Percentiles rank a stretch among this genome's conserved stretches.
Conservation (phyloP, 2,113 vertebrate genomes). For the Cyprinodon tularosa region DNA sequence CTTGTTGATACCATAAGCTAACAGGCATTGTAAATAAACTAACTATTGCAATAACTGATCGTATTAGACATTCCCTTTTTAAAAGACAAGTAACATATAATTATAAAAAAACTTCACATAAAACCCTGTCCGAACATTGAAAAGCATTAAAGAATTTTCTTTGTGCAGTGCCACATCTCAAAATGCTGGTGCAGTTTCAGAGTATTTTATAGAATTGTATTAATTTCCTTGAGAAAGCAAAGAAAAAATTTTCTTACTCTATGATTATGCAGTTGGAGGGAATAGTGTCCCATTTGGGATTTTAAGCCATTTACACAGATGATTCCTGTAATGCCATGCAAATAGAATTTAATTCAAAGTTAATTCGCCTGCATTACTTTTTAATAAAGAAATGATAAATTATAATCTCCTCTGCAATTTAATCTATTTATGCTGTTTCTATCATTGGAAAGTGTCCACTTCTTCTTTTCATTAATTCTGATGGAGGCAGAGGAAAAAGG, state of each 20-base stretch:
- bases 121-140: background rate
- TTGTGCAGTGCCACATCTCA: slow-evolving; percentile 38
- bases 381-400: slow-evolving; percentile 85
- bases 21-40: too few species aligned
- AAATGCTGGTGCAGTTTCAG: slow-evolving; percentile 46
- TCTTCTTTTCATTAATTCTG: slow-evolving; percentile 61
- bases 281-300: slow-evolving; percentile 78
- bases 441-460: slow-evolving; percentile 70
- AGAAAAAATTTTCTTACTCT: slow-evolving; percentile 56
- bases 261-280: slow-evolving; percentile 70
- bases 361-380: slow-evolving; percentile 82
- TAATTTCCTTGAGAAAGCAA: slow-evolving; percentile 58
- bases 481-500: slow-evolving; percentile 14
- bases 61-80: background rate
- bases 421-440: slow-evolving; percentile 73
- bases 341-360: slow-evolving; percentile 85
- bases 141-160: background rate
- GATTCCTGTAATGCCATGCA: slow-evolving; percentile 82
- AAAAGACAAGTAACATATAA: background rate
- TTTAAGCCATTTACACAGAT: slow-evolving; percentile 82
- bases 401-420: slow-evolving; percentile 77
- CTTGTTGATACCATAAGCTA: background rate
- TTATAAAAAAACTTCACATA: background rate
- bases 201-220: slow-evolving; percentile 58
- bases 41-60: too few species aligned